A percentile compares a stretch with the other conserved stretches of the same genome.
These are phyloP conservation scores for Pachliopta kotzebuea DNA, from an alignment of 2,888 invertebrate genomes.

Conservation along the genomic window DNA sequence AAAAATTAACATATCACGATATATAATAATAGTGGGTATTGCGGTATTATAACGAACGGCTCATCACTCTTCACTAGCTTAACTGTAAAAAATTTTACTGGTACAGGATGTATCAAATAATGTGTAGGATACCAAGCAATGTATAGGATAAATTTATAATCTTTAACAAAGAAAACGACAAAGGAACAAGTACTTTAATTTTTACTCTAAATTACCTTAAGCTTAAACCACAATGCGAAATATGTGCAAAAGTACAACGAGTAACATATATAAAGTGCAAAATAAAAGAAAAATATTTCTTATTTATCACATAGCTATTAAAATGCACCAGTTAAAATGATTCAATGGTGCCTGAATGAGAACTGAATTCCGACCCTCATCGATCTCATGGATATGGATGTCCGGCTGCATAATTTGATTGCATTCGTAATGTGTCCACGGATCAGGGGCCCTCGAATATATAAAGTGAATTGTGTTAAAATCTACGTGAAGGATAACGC, in stretches of 20 bases:
- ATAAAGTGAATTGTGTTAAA: constrained; percentile 9
- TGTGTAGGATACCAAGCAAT: too few relatives aligned
- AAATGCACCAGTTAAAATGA: constrained; percentile 6
- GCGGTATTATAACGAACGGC: background rate
- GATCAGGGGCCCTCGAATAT: constrained; percentile 4
- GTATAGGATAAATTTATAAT: too few relatives aligned
- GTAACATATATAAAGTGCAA: too few relatives aligned
- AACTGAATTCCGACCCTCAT: constrained; percentile 13
- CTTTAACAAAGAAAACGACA: too few relatives aligned
- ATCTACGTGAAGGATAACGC: background rate
- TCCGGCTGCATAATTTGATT: constrained; percentile 34
- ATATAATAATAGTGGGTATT: background rate
- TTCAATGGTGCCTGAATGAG: constrained; percentile 16
- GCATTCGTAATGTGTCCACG: constrained; percentile 31
- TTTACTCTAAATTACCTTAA: too few relatives aligned
- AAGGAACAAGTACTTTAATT: too few relatives aligned
- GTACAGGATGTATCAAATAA: too few relatives aligned
- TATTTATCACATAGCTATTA: background rate
- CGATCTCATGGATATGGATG: constrained; percentile 31
- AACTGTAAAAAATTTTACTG: too few relatives aligned
- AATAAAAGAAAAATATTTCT: background rate
- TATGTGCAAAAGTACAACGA: too few relatives aligned
- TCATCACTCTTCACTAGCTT: background rate
- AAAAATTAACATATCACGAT: too few relatives aligned
- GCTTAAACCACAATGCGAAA: too few relatives aligned